A percentile compares a stretch with the other conserved stretches of the same genome.
These are phyloP conservation scores for Parasteatoda tepidariorum DNA, from an alignment of 1,140 invertebrate species.

Conservation along the genomic window DNA sequence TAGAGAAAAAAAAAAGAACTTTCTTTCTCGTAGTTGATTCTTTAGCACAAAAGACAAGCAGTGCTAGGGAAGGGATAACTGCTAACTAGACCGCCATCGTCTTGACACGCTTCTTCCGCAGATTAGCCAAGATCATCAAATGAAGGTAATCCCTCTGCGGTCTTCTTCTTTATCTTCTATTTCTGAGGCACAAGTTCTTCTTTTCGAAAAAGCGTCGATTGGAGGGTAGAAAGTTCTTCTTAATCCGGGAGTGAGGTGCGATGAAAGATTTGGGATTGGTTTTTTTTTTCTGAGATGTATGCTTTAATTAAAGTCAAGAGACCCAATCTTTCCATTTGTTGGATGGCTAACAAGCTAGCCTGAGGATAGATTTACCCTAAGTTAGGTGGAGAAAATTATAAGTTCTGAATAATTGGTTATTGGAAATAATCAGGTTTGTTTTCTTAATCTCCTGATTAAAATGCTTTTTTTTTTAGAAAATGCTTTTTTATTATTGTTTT, in stretches of 20 bases:
- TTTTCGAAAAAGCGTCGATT: constrained; percentile 9
- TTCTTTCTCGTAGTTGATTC: not conserved
- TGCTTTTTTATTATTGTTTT: no score
- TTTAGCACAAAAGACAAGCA: constrained; percentile 34
- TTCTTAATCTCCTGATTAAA: no score
- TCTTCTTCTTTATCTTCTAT: constrained; percentile 30
- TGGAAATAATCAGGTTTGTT: no score
- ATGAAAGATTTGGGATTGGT: constrained; percentile 58
- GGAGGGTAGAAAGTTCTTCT: constrained; percentile 31
- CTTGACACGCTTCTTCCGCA: constrained; percentile 37
- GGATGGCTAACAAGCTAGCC: constrained; percentile 36
- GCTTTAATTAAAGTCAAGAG: constrained; percentile 56
- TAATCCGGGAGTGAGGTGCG: constrained; percentile 45
- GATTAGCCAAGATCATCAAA: constrained; percentile 57
- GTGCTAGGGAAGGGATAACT: constrained; percentile 8
- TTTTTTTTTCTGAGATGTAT: constrained; percentile 12
- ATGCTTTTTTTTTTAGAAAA: no score
- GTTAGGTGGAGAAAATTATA: not conserved
- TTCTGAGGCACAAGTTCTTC: constrained; percentile 12
- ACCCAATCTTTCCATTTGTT: not conserved
- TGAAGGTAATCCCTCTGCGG: constrained; percentile 54
- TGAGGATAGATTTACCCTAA: not conserved
- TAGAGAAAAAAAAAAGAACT: not conserved
- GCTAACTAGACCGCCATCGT: constrained; percentile 41
- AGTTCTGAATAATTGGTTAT: no score